Evolutionary conservation across 2,113 vertebrate species (phyloP).

Genomic region (Mirounga angustirostris): DNA sequence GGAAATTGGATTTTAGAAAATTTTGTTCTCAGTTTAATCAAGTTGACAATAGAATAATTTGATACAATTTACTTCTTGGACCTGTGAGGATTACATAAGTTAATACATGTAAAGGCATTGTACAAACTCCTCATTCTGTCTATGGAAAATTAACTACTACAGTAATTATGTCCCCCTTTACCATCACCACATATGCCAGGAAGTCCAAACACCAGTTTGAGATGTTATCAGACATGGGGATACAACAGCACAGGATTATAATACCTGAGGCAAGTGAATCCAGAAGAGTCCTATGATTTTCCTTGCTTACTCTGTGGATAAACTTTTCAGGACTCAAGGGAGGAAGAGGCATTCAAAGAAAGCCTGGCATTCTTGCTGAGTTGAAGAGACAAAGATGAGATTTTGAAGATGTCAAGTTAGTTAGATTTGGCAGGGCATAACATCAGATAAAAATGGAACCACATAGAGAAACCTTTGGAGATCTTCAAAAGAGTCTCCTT

Average conservation of each 20-base stretch:
- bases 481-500: background rate
- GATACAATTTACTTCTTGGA: background rate
- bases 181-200: background rate
- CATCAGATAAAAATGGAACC: background rate
- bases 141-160: background rate
- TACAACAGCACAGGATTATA: background rate
- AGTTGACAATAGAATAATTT: background rate
- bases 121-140: background rate
- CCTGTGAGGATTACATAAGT: background rate
- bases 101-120: background rate
- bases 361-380: background rate
- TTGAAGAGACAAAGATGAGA: background rate
- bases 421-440: background rate
- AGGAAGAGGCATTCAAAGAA: background rate
- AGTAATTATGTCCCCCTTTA: background rate
- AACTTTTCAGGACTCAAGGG: background rate
- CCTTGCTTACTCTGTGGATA: background rate
- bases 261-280: background rate
- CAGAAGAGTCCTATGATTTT: background rate
- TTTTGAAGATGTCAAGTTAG: background rate
- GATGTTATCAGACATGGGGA: background rate
- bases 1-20: background rate
- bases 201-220: background rate
- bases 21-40: background rate
- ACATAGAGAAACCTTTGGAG: background rate